These are phyloP conservation scores for Cairina moschata DNA, from an alignment of 2,113 vertebrate genomes.

Conservation along the genomic window DNA sequence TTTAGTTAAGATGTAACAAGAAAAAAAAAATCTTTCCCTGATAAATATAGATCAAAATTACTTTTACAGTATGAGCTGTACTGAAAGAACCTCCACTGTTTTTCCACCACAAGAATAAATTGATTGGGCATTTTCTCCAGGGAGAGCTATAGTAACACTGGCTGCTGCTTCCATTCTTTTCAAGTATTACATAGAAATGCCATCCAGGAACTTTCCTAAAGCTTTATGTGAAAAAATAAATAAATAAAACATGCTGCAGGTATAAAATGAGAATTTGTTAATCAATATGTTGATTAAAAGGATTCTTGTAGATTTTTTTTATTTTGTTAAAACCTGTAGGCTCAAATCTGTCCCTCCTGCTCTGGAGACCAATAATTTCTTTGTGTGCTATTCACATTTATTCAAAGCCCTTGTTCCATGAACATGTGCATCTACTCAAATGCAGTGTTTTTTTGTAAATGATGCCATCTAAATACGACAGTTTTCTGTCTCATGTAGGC, in stretches of 20 bases:
- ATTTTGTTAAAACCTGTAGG: not conserved
- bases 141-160: not conserved
- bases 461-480: not conserved
- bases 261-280: not conserved
- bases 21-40: not conserved
- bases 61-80: not conserved
- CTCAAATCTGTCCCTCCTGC: not conserved
- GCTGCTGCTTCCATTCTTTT: not conserved
- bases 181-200: constrained; percentile 15
- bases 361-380: not conserved
- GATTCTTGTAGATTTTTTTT: not conserved
- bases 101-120: not conserved
- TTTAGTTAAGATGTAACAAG: not conserved
- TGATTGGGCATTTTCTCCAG: not conserved
- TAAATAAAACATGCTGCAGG: not conserved
- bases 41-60: not conserved
- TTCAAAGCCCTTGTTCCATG: not conserved
- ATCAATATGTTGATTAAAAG: not conserved
- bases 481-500: not conserved
- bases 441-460: not conserved
- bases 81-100: not conserved
- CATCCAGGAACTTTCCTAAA: not conserved
- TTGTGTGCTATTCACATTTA: not conserved
- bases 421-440: not conserved
- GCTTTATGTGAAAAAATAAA: not conserved